These are phyloP conservation scores for Ctenochaetus hawaiiensis DNA, from an alignment of 2,797 vertebrate species.

Conservation along the genomic window DNA sequence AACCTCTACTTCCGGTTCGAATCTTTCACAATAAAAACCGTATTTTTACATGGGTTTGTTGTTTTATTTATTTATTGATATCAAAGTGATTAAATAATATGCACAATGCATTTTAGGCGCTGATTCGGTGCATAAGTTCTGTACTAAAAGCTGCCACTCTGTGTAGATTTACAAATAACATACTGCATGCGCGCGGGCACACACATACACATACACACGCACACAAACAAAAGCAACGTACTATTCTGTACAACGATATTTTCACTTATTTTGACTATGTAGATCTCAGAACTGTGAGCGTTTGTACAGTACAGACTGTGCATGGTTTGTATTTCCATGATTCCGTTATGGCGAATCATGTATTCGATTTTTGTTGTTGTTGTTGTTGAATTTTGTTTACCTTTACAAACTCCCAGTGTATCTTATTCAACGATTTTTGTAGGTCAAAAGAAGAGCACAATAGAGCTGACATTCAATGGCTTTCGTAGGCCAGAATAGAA, in stretches of 20 bases:
- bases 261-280: not conserved
- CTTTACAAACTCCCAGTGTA: not conserved
- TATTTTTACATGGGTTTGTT: not conserved
- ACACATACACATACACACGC: too few relatives aligned
- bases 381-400: not conserved
- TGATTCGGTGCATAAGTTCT: too few relatives aligned
- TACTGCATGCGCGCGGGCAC: too few relatives aligned
- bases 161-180: too few relatives aligned
- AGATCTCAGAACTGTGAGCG: not conserved
- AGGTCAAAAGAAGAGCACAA: not conserved
- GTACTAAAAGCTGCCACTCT: too few relatives aligned
- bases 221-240: too few relatives aligned
- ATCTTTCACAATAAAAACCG: constrained; percentile 49
- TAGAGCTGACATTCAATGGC: not conserved
- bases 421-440: too few relatives aligned
- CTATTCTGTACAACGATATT: not conserved
- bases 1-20: not conserved
- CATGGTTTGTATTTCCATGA: not conserved
- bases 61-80: too few relatives aligned
- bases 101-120: too few relatives aligned
- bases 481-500: not conserved
- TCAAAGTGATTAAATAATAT: too few relatives aligned
- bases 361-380: not conserved
- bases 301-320: not conserved
- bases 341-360: not conserved